Evolutionary conservation across 1,140 invertebrate genomes (phyloP), one percentile per base, ranked within the genome.

Genomic region (Penaeus chinensis): DNA sequence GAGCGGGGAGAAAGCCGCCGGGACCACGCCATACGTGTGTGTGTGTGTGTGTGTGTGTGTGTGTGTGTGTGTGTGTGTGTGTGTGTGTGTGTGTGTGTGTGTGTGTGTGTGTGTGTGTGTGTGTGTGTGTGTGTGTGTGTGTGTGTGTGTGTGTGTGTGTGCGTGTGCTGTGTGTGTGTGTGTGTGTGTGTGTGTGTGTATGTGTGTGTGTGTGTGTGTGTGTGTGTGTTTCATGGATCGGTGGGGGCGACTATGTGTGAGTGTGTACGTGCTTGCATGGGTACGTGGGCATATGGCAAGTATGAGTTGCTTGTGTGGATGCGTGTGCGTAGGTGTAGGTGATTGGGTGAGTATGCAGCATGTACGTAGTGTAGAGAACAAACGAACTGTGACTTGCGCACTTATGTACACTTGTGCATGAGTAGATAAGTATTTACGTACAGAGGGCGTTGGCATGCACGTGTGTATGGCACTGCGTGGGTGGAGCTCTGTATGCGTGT

Each of bases 31-130:
- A 42, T 76, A 42, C 42, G 71, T 76, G 71, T 76, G 71, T 76
- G n/a, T 32, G 71, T 76, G n/a, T 32, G 71, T 76, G 71, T 76
- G 71, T 76, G 71, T 76, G 71, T 76, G 32, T 76, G 71, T 76
- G n/a, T 32, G 71, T 76, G 22, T 76, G 71, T 76, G 71, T 76
- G 71, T 76, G 71, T 76, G 71, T 76, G n/a, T 32, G 71, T 76
- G 71, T 76, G 71, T 76, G 71, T 79, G 77, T 79, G 77, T 79
- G 77, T 79, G 47, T 60, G 77, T 79, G 77, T 79, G 77, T 79
- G 74, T 77, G 32, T 77, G 74, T 77, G 77, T 79, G 77, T 79
- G 77, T 78, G 76, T 42, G n/a, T 47, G 27, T 19, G 76, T 78
- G 76, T 78, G 32, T 78, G 76, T 78, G 32, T 78, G 37, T 42